Evolutionary conservation across 2,113 vertebrate genomes (phyloP), one percentile per base, ranked within the genome.

Genomic region (Tachysurus fulvidraco): DNA sequence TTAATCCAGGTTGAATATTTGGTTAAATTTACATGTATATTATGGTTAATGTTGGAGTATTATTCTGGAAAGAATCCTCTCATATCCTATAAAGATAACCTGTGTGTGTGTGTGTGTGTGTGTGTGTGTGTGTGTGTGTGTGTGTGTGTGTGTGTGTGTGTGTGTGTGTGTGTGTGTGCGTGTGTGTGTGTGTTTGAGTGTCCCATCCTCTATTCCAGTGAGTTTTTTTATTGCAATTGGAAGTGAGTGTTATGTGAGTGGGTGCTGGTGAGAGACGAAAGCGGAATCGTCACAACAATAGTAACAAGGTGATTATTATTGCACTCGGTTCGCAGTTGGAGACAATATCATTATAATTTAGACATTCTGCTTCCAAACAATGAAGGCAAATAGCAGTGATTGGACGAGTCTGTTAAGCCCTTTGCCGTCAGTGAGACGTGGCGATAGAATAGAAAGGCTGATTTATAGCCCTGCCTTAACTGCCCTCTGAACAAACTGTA

Each of bases 261-360:
- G 84, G 57, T 88, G 77, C 81, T 67, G 86, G 84, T 71, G 85
- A 76, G 88, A 88, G 64, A 83, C 23, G 60, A 74, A 85, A 50
- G 36, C 44, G 23, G 67, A 83, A 85, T 84, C 82, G 74, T 65
- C 78, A 86, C 81, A 36, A 84, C 88, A 79, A 71, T 86, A 81
- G 64, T 86, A 86, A 85, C 88, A 87, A 86, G 87, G 81, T 84
- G 87, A 89, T 91, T 88, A 89, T 87, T 88, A 89, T 78, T 88
- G 88, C 64, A 83, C 87, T 88, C 65, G 50, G 84, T 91, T 91
- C 88, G 83, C 89, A 88, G 90, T 88, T 85, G 83, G 91, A 88
- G 85, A 83, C 84, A 86, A 79, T 90, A 82, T 89, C 74, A 81
- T 89, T 90, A 79, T 86, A 87, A 90, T 90, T 88, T 88, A 83